Conservation (phyloP, 1,140 invertebrate genomes). For the Antheraea mylitta region DNA sequence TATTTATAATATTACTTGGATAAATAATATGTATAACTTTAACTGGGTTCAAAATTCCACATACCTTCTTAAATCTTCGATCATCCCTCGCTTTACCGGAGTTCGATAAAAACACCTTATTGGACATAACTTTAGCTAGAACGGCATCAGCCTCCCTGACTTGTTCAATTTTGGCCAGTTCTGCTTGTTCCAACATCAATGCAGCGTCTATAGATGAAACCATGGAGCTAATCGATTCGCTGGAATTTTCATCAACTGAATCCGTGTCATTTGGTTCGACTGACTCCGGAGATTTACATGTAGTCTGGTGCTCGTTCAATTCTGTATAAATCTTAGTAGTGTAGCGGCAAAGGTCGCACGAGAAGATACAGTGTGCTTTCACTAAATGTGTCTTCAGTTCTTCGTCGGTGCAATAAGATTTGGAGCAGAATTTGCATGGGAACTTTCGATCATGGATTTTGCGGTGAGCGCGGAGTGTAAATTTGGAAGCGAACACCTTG, state of each 20-base stretch:
- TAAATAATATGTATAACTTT: too few species aligned
- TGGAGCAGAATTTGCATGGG: constrained; percentile 70
- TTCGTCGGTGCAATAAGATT: constrained; percentile 42
- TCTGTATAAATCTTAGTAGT: constrained; percentile 34
- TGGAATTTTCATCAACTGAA: constrained; percentile 19
- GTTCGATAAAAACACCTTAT: constrained; percentile 47
- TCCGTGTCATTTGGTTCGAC: background rate
- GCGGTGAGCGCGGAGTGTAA: constrained; percentile 66
- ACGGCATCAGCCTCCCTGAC: constrained; percentile 44
- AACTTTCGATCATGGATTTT: constrained; percentile 79
- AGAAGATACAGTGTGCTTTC: constrained; percentile 50
- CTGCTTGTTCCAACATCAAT: constrained; percentile 15
- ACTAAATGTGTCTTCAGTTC: constrained; percentile 48
- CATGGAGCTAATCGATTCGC: constrained; percentile 27
- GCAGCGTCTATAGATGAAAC: background rate
- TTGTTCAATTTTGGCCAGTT: background rate
- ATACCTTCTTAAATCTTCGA: constrained; percentile 54
- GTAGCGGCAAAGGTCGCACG: constrained; percentile 53
- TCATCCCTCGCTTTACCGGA: constrained; percentile 35
- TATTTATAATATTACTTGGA: too few species aligned
- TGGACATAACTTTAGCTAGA: constrained; percentile 56
- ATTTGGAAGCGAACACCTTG: constrained; percentile 74
- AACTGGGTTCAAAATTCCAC: background rate
- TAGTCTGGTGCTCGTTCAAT: constrained; percentile 33
- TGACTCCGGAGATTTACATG: background rate